Evolutionary conservation across 2,888 invertebrate genomes (phyloP).

Genomic region (Lasioglossum villosulum): DNA sequence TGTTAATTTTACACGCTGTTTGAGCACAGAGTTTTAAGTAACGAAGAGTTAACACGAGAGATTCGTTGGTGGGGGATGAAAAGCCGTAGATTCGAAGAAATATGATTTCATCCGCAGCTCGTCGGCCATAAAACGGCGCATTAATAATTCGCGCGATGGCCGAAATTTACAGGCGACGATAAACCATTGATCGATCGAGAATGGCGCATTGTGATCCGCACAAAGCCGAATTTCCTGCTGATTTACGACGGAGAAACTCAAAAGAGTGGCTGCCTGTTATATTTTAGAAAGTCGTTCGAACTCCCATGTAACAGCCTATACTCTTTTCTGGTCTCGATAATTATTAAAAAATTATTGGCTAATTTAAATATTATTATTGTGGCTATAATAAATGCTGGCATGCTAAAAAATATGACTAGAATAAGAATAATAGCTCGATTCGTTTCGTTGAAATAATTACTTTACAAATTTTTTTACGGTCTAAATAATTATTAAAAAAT

Average conservation of each 20-base stretch:
- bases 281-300: not conserved
- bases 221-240: slow-evolving; percentile 44
- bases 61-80: not conserved
- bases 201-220: slow-evolving; percentile 40
- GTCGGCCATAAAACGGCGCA: slow-evolving; percentile 37
- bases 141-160: slow-evolving; percentile 39
- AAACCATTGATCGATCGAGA: slow-evolving; percentile 52
- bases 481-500: no score
- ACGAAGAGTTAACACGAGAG: not conserved
- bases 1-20: not conserved
- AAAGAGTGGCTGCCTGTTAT: slow-evolving; percentile 13
- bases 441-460: not conserved
- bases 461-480: not conserved
- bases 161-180: slow-evolving; percentile 50
- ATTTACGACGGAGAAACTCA: slow-evolving; percentile 38
- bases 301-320: not conserved
- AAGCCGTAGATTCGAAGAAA: not conserved
- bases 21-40: not conserved
- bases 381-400: no score
- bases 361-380: no score
- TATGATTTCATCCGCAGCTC: slow-evolving; percentile 31
- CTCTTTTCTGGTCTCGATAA: not conserved
- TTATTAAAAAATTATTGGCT: no score
- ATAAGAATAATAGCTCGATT: not conserved
- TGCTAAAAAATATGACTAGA: no score